Base-by-base conservation (phyloP, 2,113 vertebrate species). In the Psophia crepitans region DNA sequence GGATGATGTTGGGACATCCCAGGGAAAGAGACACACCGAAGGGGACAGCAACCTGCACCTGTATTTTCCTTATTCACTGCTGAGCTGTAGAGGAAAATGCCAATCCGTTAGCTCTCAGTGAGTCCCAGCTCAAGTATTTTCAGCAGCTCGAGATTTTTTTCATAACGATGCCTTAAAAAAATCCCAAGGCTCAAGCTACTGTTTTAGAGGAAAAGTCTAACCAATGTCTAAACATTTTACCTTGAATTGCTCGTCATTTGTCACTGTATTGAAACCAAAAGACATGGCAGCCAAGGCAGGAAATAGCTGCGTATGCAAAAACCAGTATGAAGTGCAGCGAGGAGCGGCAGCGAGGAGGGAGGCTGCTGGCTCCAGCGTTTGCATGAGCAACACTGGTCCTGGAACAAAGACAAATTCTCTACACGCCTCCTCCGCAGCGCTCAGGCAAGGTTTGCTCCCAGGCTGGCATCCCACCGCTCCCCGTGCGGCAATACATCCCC, bases 381-480 rank as follows among this genome's bases (percentile, higher is more conserved):
- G 60, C 77, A 77, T 35, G 58, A 78, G 63, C 70, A 73, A 0
- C 0, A 0, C 13, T 3, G 22, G 33, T 12, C 32, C 76, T 81
- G 75, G 64, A 66, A 81, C 75, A 63, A 84, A 75, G 66, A 39
- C 44, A 30, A 49, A 75, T 12, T 41, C 75, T 64, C 66, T 12
- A 3, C 61, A 18, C 0, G 0, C 57, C 49, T 32, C 39, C 83
- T 21, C 39, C 0, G 3, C 54, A 6, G 43, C 3, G 19, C 78
- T 51, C 48, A 19, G 39, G 33, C 51, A 13, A 8, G 13, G 46
- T 41, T 84, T 3, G 1, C 58, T 51, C 63, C 74, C 75, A 43
- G 58, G 0, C 17, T 8, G 46, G 65, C 57, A 48, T 41, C 57
- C 43, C 57, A 51, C 28, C 41, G 1, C 37, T 3, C 1, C 20